Evolutionary conservation across 2,113 vertebrate genomes (phyloP), one percentile per base, ranked within the genome.

Genomic region (Cavia aperea): DNA sequence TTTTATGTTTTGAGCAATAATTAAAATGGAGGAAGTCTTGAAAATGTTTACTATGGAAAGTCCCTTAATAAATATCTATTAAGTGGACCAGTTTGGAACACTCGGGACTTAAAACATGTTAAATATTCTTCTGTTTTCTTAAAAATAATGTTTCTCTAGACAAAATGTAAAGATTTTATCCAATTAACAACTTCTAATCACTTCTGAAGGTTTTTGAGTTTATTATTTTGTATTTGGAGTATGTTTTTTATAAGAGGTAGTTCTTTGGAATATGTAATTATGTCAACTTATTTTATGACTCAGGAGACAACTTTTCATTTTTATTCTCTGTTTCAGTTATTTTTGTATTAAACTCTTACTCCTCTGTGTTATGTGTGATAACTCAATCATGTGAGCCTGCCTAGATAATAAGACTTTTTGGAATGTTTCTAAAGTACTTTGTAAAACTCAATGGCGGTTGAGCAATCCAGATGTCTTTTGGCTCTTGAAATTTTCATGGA

Each of bases 381-480:
- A n/a, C n/a, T 92, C n/a, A 83, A 8, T 82, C 65, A 39, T 86
- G 8, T 92, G 75, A 95, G n/a, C 58, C 86, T 77, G 51, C 56
- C 85, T 92, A 93, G 72, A 78, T 70, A 94, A n/a, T 81, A 87
- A 56, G 51, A 90, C 82, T 88, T 96, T 94, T 68, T 96, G 88
- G 90, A 95, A 92, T 54, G 93, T 21, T 94, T 85, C 73, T 94
- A 82, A 54, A 82, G 36, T 82, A 78, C 70, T 95, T 96, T 73
- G 4, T 33, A 86, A 88, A 96, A 95, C 36, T 90, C 15, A 46
- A 0, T 88, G 92, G 86, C 86, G 88, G 79, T 88, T 94, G 93
- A 90, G 89, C 33, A 86, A 58, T 95, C 85, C 82, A 90, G 88
- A 92, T 95, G 24, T 88, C 62, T 88, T 86, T 94, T 95, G 65